phyloP scores from a whole-genome alignment of 2,797 vertebrate genomes.

The Nyctibius grandis region DNA sequence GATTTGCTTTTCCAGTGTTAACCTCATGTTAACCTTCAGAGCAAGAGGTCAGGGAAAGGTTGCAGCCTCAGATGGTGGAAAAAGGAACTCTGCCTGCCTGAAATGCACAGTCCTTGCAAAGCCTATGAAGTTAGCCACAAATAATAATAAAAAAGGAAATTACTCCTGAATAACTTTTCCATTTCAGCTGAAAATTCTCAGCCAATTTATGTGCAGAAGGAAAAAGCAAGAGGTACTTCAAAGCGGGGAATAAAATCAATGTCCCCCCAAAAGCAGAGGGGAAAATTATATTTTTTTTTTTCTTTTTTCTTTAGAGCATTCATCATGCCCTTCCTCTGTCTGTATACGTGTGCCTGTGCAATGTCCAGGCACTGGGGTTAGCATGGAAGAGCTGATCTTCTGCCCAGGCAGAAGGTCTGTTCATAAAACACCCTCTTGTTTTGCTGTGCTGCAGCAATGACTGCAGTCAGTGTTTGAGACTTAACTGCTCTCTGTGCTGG shows the following conservation, averaged over 20 bases:
- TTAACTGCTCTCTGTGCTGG: not conserved
- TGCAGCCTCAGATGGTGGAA: not conserved
- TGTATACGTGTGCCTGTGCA: not conserved
- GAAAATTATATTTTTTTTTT: not conserved
- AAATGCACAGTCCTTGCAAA: not conserved
- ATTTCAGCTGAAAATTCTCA: not conserved
- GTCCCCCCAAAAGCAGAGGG: not conserved
- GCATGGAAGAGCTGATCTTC: not conserved
- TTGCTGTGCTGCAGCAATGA: not conserved
- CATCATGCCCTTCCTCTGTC: not conserved
- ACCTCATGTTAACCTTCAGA: slow-evolving; percentile 43
- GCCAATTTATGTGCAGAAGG: not conserved
- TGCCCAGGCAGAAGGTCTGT: not conserved
- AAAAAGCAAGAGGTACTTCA: not conserved
- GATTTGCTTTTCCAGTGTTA: slow-evolving; percentile 53
- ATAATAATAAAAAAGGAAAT: not conserved
- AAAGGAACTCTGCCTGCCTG: not conserved
- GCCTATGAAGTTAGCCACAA: not conserved
- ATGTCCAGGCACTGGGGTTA: not conserved
- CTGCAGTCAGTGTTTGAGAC: not conserved
- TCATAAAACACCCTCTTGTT: accelerated
- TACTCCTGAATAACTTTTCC: not conserved
- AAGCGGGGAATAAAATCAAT: not conserved
- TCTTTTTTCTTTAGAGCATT: not conserved
- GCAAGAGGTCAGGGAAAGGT: slow-evolving; percentile 42